phyloP scores from a whole-genome alignment of 2,888 invertebrate genomes.

The Gastracanthus pulcherrimus region DNA sequence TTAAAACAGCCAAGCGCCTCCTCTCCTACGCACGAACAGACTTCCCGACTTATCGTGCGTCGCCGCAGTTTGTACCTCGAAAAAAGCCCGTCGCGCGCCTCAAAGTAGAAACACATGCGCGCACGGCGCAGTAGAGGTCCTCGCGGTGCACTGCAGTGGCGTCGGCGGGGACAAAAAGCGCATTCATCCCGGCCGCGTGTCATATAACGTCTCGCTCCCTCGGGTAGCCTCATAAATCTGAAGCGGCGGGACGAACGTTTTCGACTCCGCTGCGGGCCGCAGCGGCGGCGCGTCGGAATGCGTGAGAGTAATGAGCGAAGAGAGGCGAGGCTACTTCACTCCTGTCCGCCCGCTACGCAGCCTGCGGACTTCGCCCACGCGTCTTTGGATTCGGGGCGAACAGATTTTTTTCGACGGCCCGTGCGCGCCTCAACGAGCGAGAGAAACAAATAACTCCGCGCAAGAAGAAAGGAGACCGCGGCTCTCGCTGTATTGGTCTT shows the following conservation, averaged over 20 bases:
- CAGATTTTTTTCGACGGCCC: conserved; percentile 44
- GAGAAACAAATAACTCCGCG: conserved; percentile 41
- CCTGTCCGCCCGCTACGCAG: not conserved
- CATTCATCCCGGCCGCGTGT: conserved; percentile 55
- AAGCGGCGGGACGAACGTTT: conserved; percentile 18
- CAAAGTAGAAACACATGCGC: conserved; percentile 53
- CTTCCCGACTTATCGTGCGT: not conserved
- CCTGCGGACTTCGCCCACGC: not conserved
- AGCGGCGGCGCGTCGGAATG: conserved; percentile 57
- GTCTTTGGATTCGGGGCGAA: conserved; percentile 40
- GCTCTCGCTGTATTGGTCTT: no score
- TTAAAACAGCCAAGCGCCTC: no score
- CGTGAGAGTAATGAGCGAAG: conserved; percentile 59
- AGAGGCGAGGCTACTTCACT: conserved; percentile 3
- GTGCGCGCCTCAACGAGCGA: conserved; percentile 26
- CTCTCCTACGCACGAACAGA: no score
- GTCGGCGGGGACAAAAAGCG: conserved; percentile 55
- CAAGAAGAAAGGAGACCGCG: conserved; percentile 1
- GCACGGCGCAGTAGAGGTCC: not conserved
- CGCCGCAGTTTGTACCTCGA: not conserved
- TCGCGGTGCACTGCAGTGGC: not conserved
- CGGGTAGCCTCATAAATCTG: conserved; percentile 60
- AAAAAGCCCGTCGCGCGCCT: conserved; percentile 15
- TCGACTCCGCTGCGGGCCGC: no score
- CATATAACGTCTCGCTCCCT: conserved; percentile 50